phyloP scores from a whole-genome alignment of 1,140 invertebrate genomes.

The Magallana gigas region DNA sequence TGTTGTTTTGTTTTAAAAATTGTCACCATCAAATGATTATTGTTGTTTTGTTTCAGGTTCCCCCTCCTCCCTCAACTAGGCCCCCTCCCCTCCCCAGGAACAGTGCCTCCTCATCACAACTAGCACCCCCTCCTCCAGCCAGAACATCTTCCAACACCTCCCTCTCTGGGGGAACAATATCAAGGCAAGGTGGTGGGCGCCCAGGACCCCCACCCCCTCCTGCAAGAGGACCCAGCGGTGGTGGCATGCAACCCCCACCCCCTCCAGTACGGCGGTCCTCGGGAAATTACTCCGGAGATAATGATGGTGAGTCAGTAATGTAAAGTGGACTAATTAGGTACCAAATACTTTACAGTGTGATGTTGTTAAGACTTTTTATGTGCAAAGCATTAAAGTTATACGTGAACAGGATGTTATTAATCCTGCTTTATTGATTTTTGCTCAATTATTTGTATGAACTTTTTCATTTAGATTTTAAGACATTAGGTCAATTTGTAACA shows the following conservation, averaged over 20 bases:
- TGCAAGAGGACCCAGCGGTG: slow-evolving; percentile 24
- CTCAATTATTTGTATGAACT: no score
- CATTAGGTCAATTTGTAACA: no score
- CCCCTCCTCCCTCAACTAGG: slow-evolving; percentile 46
- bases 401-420: no score
- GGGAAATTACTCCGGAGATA: slow-evolving; percentile 47
- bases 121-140: slow-evolving; percentile 37
- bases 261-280: slow-evolving; percentile 47
- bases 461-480: no score
- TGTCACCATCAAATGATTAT: neutral
- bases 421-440: no score
- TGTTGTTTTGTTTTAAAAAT: no score
- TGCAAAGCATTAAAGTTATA: no score
- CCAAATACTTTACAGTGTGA: no score
- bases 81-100: slow-evolving; percentile 44
- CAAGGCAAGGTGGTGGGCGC: neutral
- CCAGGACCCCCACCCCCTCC: slow-evolving; percentile 43
- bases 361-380: no score
- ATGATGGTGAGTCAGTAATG: slow-evolving; percentile 44
- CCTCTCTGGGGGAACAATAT: neutral
- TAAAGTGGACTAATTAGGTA: no score
- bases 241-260: slow-evolving; percentile 35
- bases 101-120: neutral
- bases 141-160: slow-evolving; percentile 18
- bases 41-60: slow-evolving; percentile 32